Conservation (phyloP, 2,888 invertebrate species). For the Terebella lapidaria region DNA sequence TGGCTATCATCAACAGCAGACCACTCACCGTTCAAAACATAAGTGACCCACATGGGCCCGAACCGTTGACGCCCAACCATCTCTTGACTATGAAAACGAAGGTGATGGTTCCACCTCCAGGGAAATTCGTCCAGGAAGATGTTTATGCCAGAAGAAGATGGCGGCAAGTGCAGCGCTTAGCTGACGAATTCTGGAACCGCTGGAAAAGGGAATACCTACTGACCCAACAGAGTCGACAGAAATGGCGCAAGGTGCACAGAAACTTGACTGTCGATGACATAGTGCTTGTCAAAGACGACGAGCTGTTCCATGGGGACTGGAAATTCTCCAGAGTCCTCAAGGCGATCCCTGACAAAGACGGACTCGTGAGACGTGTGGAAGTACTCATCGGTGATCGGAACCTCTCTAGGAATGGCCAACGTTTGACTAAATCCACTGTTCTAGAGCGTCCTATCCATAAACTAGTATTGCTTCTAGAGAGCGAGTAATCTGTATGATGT, state of each 20-base stretch:
- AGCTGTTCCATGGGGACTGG: slow-evolving; percentile 12
- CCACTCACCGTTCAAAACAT: slow-evolving; percentile 7
- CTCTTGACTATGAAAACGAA: slow-evolving; percentile 12
- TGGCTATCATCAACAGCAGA: slow-evolving; percentile 15
- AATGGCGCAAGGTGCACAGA: slow-evolving; percentile 23
- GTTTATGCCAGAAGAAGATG: slow-evolving; percentile 12
- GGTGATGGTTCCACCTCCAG: slow-evolving; percentile 11
- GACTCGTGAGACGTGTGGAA: slow-evolving; percentile 26
- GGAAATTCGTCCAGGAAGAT: slow-evolving; percentile 10
- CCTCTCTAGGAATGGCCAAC: slow-evolving; percentile 11
- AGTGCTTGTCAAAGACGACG: slow-evolving; percentile 17
- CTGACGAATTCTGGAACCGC: slow-evolving; percentile 3
- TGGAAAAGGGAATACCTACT: slow-evolving; percentile 8
- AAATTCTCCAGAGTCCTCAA: slow-evolving; percentile 4
- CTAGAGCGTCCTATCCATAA: slow-evolving; percentile 20
- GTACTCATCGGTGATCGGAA: not conserved
- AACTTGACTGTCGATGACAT: slow-evolving; percentile 16
- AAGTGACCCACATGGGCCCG: slow-evolving; percentile 7
- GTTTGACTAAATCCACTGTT: not conserved
- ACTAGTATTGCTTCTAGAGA: slow-evolving; percentile 12
- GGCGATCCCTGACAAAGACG: slow-evolving; percentile 15
- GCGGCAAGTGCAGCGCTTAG: slow-evolving; percentile 7
- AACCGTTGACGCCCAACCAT: slow-evolving; percentile 12
- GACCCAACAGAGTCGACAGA: not conserved
- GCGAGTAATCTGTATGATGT: no score